Percentiles rank a stretch among this genome's conserved stretches.
Evolutionary conservation across 2,888 invertebrate species (phyloP).

Genomic region (Hemicrepidius hirtus): DNA sequence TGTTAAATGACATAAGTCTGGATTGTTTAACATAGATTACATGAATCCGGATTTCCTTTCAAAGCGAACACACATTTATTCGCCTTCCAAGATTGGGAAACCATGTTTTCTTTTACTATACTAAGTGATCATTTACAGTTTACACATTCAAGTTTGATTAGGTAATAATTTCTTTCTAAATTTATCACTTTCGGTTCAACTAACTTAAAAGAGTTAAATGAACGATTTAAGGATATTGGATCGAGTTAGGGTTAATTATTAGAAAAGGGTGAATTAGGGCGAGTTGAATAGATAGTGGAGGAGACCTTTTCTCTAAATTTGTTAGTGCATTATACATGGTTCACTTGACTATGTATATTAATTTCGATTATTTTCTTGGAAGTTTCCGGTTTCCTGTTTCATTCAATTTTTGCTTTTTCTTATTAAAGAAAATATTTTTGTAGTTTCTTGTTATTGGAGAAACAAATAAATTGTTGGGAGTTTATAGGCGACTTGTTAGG

Average conservation of each 20-base stretch:
- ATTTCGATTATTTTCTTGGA: constrained; percentile 11
- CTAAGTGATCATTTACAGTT: too few relatives aligned
- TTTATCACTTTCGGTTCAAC: constrained; percentile 14
- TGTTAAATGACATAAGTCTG: constrained; percentile 46
- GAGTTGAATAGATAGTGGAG: constrained; percentile 18
- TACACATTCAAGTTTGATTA: background rate
- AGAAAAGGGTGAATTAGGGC: constrained; percentile 24
- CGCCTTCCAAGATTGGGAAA: too few relatives aligned
- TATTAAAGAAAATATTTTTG: too few relatives aligned
- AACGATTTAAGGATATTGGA: constrained; percentile 7
- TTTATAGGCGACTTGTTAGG: too few relatives aligned
- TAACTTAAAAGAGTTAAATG: background rate
- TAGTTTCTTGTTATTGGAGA: too few relatives aligned
- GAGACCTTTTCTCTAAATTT: constrained; percentile 16
- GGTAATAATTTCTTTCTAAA: constrained; percentile 3
- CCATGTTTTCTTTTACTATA: too few relatives aligned
- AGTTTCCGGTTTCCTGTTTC: background rate
- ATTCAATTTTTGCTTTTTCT: background rate
- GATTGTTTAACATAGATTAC: constrained; percentile 45
- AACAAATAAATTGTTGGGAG: too few relatives aligned
- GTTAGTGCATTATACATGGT: background rate
- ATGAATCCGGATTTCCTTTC: constrained; percentile 27
- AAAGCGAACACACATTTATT: constrained; percentile 27
- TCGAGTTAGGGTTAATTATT: constrained; percentile 10
- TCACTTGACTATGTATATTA: constrained; percentile 11